Evolutionary conservation across 2,888 invertebrate species (phyloP).

Genomic region (Ophraella communa): DNA sequence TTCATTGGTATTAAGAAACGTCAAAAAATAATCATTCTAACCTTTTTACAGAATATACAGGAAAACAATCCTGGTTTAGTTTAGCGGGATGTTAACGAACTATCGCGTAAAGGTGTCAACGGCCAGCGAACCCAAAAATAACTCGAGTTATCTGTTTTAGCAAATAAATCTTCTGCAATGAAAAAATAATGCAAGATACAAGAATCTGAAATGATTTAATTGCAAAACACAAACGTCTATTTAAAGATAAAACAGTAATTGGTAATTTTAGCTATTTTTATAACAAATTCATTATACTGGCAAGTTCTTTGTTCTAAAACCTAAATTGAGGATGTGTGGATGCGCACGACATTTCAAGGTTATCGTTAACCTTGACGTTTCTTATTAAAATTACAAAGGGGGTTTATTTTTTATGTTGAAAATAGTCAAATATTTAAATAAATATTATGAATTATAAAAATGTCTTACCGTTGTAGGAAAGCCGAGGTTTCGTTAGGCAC

Average conservation of each 20-base stretch:
- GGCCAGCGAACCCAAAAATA: constrained; percentile 17
- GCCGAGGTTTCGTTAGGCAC: constrained; percentile 98
- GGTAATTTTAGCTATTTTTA: not conserved
- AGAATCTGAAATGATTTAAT: not conserved
- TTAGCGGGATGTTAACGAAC: not conserved
- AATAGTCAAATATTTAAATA: too few relatives aligned
- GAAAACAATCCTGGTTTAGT: not conserved
- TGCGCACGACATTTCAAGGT: too few relatives aligned
- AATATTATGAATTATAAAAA: not conserved
- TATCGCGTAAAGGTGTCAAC: constrained; percentile 10
- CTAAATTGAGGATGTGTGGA: too few relatives aligned
- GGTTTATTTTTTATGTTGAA: too few relatives aligned
- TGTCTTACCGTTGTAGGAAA: constrained; percentile 94
- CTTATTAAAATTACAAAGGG: too few relatives aligned
- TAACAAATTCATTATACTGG: not conserved
- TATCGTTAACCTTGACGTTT: too few relatives aligned
- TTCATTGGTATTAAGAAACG: too few relatives aligned
- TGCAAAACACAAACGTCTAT: not conserved
- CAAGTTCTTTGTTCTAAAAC: not conserved
- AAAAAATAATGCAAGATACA: too few relatives aligned
- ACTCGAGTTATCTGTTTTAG: constrained; percentile 16
- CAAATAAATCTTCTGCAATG: not conserved
- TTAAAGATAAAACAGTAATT: not conserved
- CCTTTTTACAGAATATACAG: too few relatives aligned
- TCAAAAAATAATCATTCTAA: too few relatives aligned